Evolutionary conservation across 2,797 vertebrate species (phyloP).

Genomic region (Otus scops): DNA sequence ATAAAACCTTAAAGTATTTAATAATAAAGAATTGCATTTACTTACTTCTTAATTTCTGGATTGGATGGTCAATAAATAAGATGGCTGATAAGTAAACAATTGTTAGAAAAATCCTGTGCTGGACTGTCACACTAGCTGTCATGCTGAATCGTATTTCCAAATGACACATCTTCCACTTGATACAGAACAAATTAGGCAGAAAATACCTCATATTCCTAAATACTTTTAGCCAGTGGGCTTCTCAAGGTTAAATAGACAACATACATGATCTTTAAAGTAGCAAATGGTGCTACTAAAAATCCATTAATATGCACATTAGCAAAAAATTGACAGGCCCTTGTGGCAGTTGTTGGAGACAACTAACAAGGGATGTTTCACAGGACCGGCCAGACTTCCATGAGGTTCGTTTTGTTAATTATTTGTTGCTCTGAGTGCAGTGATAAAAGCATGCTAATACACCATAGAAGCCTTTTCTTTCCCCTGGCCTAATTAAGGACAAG

Average conservation of each 20-base stretch:
- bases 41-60: neutral
- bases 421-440: neutral
- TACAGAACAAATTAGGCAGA: constrained; percentile 72
- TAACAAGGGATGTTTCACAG: constrained; percentile 10
- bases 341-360: constrained; percentile 18
- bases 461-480: neutral
- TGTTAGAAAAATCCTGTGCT: neutral
- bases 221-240: constrained; percentile 33
- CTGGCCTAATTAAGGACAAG: constrained; percentile 19
- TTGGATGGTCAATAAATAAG: neutral
- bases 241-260: constrained; percentile 64
- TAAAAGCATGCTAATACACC: neutral
- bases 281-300: constrained; percentile 51
- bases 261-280: constrained; percentile 36
- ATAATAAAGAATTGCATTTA: neutral
- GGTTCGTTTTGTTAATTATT: neutral
- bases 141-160: neutral
- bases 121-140: neutral
- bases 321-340: constrained; percentile 26
- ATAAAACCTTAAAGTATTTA: neutral
- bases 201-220: constrained; percentile 65
- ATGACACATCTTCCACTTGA: constrained; percentile 51
- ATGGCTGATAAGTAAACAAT: neutral
- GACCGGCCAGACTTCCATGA: neutral
- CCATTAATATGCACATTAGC: constrained; percentile 63